These are phyloP conservation scores for Garrulus glandarius DNA, from an alignment of 2,797 vertebrate genomes.

Conservation along the genomic window DNA sequence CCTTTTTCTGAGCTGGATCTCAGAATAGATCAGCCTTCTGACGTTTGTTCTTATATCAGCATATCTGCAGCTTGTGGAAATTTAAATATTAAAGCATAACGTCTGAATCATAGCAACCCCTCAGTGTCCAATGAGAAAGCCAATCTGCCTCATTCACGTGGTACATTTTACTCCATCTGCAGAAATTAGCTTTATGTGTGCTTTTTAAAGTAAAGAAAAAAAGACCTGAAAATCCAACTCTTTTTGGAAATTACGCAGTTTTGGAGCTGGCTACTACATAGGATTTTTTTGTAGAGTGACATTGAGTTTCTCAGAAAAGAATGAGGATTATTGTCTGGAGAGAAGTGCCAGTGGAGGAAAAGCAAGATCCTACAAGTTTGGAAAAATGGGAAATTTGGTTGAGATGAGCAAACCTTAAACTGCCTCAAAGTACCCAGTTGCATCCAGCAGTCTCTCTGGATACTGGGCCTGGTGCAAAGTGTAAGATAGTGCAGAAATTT, in stretches of 20 bases:
- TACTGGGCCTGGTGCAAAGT: background rate
- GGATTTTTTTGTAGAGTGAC: background rate
- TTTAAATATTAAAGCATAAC: constrained; percentile 19
- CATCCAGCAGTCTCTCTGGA: background rate
- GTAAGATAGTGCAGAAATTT: background rate
- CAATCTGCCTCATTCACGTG: background rate
- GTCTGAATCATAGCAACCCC: constrained; percentile 8
- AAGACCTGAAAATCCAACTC: background rate
- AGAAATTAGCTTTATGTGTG: background rate
- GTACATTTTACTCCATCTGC: background rate
- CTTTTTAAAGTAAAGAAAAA: background rate
- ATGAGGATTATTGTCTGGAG: background rate
- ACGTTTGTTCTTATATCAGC: constrained; percentile 12
- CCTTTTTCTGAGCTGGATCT: background rate
- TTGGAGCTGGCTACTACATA: background rate
- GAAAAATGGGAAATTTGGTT: background rate
- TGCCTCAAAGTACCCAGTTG: background rate
- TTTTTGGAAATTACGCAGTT: background rate
- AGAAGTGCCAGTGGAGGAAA: background rate
- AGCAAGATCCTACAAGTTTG: background rate
- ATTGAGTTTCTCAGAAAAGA: background rate
- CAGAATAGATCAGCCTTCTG: constrained; percentile 15
- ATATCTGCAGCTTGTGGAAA: constrained; percentile 26
- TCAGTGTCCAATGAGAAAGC: background rate
- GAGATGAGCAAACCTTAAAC: background rate